Evolutionary conservation across 2,113 vertebrate genomes (phyloP).

Genomic region (Trogon melanurus): DNA sequence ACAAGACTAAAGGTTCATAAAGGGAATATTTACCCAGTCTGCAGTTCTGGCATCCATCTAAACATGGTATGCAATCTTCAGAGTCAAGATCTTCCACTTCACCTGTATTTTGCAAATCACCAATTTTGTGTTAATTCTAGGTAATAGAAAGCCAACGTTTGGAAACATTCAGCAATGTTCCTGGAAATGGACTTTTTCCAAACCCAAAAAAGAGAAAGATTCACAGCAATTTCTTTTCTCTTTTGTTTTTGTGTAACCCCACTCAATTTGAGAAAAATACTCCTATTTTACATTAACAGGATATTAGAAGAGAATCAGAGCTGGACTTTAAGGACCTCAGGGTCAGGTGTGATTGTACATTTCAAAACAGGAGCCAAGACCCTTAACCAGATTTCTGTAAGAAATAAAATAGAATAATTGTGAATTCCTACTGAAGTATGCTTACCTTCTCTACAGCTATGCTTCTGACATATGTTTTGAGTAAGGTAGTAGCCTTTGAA

Average conservation of each 20-base stretch:
- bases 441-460: constrained; percentile 83
- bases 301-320: neutral
- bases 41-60: constrained; percentile 87
- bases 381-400: neutral
- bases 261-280: neutral
- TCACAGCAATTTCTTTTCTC: neutral
- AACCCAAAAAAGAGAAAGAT: neutral
- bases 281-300: neutral
- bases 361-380: neutral
- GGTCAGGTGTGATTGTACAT: neutral
- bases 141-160: neutral
- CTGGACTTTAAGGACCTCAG: neutral
- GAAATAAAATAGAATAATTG: neutral
- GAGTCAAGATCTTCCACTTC: constrained; percentile 75
- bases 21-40: constrained; percentile 77
- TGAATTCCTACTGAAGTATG: neutral
- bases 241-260: neutral
- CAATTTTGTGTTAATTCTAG: neutral
- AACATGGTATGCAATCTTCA: constrained; percentile 83
- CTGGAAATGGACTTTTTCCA: neutral
- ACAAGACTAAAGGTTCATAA: neutral
- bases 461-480: constrained; percentile 77
- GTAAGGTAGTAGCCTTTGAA: constrained; percentile 68
- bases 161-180: neutral
- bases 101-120: constrained; percentile 67